Evolutionary conservation across 2,797 vertebrate species (phyloP), one percentile per base, ranked within the genome.

Genomic region (Sebastes matsubarae): DNA sequence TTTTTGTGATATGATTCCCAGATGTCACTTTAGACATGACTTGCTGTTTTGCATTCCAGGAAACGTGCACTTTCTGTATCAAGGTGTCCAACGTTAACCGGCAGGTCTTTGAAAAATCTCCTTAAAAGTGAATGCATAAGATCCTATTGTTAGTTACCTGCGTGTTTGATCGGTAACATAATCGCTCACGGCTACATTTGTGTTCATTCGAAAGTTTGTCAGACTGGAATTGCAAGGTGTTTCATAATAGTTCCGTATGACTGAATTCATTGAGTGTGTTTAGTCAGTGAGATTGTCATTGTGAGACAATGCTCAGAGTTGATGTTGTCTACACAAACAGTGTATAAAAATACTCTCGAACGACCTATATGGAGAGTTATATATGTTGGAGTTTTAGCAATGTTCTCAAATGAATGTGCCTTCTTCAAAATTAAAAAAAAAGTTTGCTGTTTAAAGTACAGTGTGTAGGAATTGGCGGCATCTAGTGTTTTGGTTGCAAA

Each of bases 31-130:
- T 10, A 79, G 70, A 87, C 71, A 75, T 76, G 69, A 80, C 63
- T 69, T 16, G 22, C 52, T 82, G 50, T n/a, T 90, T 92, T 92
- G 85, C 88, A 87, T 90, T 63, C 34, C 82, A 88, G 86, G 81
- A 92, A 88, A 80, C 63, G 65, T 59, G 29, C 54, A 10, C 6
- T 88, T 86, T 84, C 73, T 80, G 24, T 24, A 38, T 65, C 18
- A 20, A 55, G 59, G 59, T 75, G 80, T 81, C 32, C 67, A 16
- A 5, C 24, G 22, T 68, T 67, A 54, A 42, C 68, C n/a, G 58
- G 3, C 30, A 70, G 13, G n/a, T 57, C 9, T 10, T 38, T 68
- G 4, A 27, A 64, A 52, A 57, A 18, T 38, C 4, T 72, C 71
- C 2, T n/a, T 16, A 27, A 10, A 42, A 30, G 20, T 69, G 20